Evolutionary conservation across 2,113 vertebrate genomes (phyloP).

Genomic region (Eonycteris spelaea): DNA sequence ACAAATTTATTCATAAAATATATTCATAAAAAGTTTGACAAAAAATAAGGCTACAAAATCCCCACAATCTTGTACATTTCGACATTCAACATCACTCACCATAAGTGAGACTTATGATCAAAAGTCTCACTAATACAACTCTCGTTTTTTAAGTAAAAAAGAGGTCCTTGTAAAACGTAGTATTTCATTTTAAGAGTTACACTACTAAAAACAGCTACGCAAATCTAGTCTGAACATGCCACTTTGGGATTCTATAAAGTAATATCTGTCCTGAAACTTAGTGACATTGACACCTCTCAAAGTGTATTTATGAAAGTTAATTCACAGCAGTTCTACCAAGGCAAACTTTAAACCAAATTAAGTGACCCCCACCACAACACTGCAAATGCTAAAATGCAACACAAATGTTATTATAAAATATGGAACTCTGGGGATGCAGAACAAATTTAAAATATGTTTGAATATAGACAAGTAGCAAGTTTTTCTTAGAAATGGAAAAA

Average conservation of each 20-base stretch:
- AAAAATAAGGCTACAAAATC: not conserved
- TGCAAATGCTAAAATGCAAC: not conserved
- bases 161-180: not conserved
- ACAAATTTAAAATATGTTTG: not conserved
- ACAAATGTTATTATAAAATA: not conserved
- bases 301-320: not conserved
- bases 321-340: not conserved
- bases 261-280: not conserved
- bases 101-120: not conserved
- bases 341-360: slow-evolving; percentile 9
- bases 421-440: not conserved
- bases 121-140: slow-evolving; percentile 19
- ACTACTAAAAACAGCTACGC: not conserved
- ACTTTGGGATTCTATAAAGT: not conserved
- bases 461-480: not conserved
- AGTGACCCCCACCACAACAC: not conserved
- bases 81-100: not conserved
- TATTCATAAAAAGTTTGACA: slow-evolving; percentile 19
- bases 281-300: slow-evolving; percentile 19
- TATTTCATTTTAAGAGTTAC: slow-evolving; percentile 25
- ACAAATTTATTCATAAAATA: slow-evolving; percentile 64
- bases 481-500: not conserved
- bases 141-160: not conserved
- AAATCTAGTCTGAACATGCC: not conserved
- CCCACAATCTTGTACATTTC: not conserved